These are phyloP conservation scores for Hirundichthys speculiger DNA, from an alignment of 2,113 vertebrate genomes.

Conservation along the genomic window DNA sequence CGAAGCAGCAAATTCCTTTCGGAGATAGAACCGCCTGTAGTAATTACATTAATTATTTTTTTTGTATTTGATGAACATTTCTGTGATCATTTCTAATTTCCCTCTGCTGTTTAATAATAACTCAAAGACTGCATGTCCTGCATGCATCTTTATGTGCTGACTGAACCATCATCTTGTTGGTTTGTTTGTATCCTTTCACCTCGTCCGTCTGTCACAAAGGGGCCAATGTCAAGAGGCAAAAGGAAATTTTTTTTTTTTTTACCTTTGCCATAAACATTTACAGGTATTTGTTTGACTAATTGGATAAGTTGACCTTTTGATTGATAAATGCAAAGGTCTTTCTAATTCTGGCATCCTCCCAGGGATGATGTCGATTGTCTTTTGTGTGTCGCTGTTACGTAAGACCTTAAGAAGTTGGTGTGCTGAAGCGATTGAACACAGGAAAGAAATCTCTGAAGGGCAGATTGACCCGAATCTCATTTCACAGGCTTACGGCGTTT, in stretches of 20 bases:
- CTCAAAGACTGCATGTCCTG: too few relatives aligned
- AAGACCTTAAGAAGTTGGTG: conserved; percentile 47
- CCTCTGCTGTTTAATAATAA: too few relatives aligned
- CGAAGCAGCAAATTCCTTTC: conserved; percentile 11
- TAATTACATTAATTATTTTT: conserved; percentile 11
- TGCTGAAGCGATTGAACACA: conserved; percentile 51
- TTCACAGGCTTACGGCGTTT: conserved; percentile 25
- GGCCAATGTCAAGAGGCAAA: neutral
- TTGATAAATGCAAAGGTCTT: neutral
- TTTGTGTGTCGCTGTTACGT: conserved; percentile 43
- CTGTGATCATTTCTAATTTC: too few relatives aligned
- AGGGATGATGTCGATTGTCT: conserved; percentile 4
- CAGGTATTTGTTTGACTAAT: neutral
- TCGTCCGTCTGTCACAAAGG: neutral
- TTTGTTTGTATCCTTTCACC: too few relatives aligned
- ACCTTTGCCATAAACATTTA: neutral
- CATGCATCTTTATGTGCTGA: too few relatives aligned
- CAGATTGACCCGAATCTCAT: conserved; percentile 69
- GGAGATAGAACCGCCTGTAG: conserved; percentile 15
- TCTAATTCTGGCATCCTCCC: neutral
- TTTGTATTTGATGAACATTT: neutral
- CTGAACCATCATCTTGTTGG: too few relatives aligned
- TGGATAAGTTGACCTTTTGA: neutral
- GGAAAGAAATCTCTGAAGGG: conserved; percentile 34
- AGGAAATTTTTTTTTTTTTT: neutral